Base-by-base conservation (phyloP, 2,113 vertebrate species). In the Apteryx mantelli region DNA sequence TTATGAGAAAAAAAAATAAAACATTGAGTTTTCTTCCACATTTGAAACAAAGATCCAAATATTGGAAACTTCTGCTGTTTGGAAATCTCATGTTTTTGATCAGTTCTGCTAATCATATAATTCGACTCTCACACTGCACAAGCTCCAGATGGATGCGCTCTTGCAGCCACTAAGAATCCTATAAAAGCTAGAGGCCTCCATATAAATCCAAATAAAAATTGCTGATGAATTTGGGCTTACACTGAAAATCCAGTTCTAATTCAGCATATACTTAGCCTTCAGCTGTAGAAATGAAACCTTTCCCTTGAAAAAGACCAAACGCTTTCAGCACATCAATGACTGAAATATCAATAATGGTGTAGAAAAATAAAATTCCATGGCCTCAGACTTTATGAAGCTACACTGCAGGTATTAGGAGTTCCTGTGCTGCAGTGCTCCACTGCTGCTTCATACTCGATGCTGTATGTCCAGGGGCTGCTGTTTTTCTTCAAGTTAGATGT, bases 21-120 rank as follows among this genome's bases (percentile, higher is more conserved):
- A 50, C 9, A 12, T 48, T 13, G 24, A 42, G 4, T 52, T 89
- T 89, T 60, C 26, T 55, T 82, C 5, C 17, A 79, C 3, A 0
- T 71, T 71, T 69, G 56, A 95, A 85, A 48, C 7, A 68, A 86
- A 61, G 70, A 88, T 65, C 4, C 21, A 88, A 82, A 79, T 56
- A 58, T 21, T 56, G 38, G 42, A 76, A 76, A 18, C 34, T 75
- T 36, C 52, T 58, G 46, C 52, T 52, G 40, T 55, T 93, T 34
- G 73, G 75, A 89, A 87, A 84, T 13, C 11, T 64, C 34, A 55
- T 69, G 46, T 44, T 89, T 86, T 86, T 79, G 60, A 86, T 58
- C 52, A 91, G 32, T 28, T 91, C 28, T 87, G 34, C 70, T 91
- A 68, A 77, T 56, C 42, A 52, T 3, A 4, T 69, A 89, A 80